Conservation (phyloP, 2,113 vertebrate genomes). For the Nerophis lumbriciformis region DNA sequence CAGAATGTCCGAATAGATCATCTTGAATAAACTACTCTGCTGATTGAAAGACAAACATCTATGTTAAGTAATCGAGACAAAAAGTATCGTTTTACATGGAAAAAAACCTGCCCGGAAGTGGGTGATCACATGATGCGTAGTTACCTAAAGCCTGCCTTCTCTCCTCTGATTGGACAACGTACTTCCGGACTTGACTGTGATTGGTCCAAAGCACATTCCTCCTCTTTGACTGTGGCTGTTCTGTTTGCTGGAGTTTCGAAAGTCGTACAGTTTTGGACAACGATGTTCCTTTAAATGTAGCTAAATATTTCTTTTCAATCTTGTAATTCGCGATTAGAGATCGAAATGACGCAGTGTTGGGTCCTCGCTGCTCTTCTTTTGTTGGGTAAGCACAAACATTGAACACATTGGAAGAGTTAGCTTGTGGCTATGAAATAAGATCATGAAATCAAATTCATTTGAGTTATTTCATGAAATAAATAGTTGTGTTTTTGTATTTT, state of each 20-base stretch:
- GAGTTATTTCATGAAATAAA: not conserved
- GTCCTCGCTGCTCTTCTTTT: constrained; percentile 31
- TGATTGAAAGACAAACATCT: no score
- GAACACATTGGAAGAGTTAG: not conserved
- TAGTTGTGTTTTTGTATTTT: no score
- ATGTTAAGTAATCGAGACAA: no score
- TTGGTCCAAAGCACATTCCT: not conserved
- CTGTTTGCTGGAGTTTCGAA: not conserved
- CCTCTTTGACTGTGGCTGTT: not conserved
- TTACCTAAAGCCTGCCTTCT: not conserved
- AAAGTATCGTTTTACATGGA: no score
- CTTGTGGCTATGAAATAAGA: not conserved
- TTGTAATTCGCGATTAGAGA: not conserved
- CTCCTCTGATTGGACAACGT: constrained; percentile 28
- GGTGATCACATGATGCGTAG: constrained; percentile 26
- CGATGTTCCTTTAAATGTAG: constrained; percentile 3
- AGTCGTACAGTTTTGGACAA: not conserved
- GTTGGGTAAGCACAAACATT: constrained; percentile 37
- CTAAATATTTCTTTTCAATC: not conserved
- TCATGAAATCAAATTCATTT: not conserved
- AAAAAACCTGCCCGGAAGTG: no score
- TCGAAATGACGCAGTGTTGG: constrained; percentile 33
- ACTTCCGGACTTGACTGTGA: not conserved
- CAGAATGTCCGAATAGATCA: no score
- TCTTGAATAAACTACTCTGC: no score